These are phyloP conservation scores for Stenodera caucasica DNA, from an alignment of 2,888 invertebrate genomes.

Conservation along the genomic window DNA sequence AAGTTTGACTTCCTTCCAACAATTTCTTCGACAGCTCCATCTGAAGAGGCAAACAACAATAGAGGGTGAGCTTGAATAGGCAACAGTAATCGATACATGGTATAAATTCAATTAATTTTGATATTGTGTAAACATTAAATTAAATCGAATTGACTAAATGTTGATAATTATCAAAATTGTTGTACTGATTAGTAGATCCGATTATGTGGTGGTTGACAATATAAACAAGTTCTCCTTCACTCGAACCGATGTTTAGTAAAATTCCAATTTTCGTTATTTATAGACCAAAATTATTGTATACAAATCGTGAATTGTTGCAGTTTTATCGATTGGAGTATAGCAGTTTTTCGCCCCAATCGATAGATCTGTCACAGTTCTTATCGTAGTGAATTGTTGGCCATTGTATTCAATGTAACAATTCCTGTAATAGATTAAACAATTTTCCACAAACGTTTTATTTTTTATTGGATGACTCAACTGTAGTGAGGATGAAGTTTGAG, in stretches of 20 bases:
- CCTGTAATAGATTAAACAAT: background rate
- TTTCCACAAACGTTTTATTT: too few species aligned
- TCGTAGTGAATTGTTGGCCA: background rate
- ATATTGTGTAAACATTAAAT: background rate
- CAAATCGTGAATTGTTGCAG: too few species aligned
- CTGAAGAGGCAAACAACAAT: background rate
- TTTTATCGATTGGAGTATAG: too few species aligned
- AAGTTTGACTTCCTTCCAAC: background rate
- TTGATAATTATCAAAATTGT: background rate
- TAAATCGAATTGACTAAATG: background rate
- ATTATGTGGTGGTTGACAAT: background rate
- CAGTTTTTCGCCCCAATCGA: too few species aligned
- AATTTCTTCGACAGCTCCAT: background rate
- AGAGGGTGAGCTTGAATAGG: background rate
- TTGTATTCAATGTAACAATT: background rate
- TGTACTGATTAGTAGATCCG: background rate
- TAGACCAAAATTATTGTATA: too few species aligned
- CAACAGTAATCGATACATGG: background rate
- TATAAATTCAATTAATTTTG: background rate
- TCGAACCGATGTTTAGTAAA: too few species aligned
- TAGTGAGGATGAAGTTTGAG: background rate
- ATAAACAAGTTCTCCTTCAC: conserved; percentile 2
- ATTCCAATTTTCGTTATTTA: too few species aligned
- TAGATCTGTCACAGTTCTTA: background rate
- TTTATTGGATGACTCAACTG: too few species aligned